Conservation (phyloP, 2,797 vertebrate species). For the Gallinago nigripennis region DNA sequence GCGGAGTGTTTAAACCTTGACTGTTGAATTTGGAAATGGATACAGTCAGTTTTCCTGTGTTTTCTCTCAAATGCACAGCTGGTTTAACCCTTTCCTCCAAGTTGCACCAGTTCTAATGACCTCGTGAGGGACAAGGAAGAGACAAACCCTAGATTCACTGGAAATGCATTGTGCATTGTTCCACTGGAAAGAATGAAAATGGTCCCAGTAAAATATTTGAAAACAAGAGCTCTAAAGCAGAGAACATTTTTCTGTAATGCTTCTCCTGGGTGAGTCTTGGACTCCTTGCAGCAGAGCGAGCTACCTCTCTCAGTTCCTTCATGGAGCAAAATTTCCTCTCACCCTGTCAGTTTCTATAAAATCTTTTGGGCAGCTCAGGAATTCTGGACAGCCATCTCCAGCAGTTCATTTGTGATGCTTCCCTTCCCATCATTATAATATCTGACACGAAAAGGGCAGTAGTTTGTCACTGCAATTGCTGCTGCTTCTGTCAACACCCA, state of each 20-base stretch:
- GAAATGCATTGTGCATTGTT: background rate
- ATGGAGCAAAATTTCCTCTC: background rate
- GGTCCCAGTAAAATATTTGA: background rate
- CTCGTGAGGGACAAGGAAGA: background rate
- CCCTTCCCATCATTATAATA: background rate
- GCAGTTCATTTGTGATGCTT: slow-evolving; percentile 12
- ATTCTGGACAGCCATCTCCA: background rate
- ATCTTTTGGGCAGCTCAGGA: background rate
- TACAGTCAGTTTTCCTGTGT: background rate
- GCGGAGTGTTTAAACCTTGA: background rate
- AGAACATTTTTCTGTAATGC: background rate
- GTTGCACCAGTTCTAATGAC: background rate
- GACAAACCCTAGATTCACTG: background rate
- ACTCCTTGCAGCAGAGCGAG: background rate
- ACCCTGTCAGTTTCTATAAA: background rate
- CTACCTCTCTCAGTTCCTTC: background rate
- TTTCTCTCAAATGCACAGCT: background rate
- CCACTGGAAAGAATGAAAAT: background rate
- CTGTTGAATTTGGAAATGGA: background rate
- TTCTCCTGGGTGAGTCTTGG: background rate
- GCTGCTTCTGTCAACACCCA: background rate
- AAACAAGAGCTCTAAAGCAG: background rate
- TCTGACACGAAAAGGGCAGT: background rate
- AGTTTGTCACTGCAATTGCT: background rate
- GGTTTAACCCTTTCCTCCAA: background rate